A percentile compares a stretch with the other conserved stretches of the same genome.
Evolutionary conservation across 2,888 invertebrate species (phyloP).

Genomic region (Cantharis lateralis): DNA sequence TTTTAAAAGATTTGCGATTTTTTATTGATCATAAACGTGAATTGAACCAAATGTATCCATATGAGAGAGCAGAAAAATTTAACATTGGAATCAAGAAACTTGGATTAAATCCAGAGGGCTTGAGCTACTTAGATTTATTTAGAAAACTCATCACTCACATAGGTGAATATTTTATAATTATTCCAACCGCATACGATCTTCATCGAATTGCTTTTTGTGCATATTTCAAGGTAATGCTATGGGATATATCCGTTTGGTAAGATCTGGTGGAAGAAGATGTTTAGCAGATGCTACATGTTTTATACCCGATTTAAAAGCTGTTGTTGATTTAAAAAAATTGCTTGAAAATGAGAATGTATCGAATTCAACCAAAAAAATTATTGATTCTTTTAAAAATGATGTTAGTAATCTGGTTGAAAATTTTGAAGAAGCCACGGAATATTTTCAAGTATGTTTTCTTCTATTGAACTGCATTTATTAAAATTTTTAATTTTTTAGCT

Average conservation of each 20-base stretch:
- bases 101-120: slow-evolving; percentile 79
- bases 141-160: slow-evolving; percentile 91
- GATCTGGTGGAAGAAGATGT: slow-evolving; percentile 91
- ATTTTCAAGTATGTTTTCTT: slow-evolving; percentile 37
- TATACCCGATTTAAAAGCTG: slow-evolving; percentile 75
- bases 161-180: slow-evolving; percentile 58
- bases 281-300: slow-evolving; percentile 90
- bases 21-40: slow-evolving; percentile 75
- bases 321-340: slow-evolving; percentile 63
- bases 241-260: slow-evolving; percentile 92
- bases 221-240: slow-evolving; percentile 77
- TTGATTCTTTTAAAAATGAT: slow-evolving; percentile 76
- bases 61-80: slow-evolving; percentile 91
- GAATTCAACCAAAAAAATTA: slow-evolving; percentile 65
- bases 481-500: slow-evolving; percentile 59
- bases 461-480: not conserved
- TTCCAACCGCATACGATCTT: slow-evolving; percentile 1
- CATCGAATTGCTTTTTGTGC: not conserved
- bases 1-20: slow-evolving; percentile 85
- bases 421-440: slow-evolving; percentile 46
- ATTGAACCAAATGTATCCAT: slow-evolving; percentile 75
- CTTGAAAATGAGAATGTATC: slow-evolving; percentile 65
- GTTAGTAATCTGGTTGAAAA: slow-evolving; percentile 79
- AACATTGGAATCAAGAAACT: slow-evolving; percentile 88
- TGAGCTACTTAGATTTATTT: slow-evolving; percentile 92